Evolutionary conservation across 2,797 vertebrate genomes (phyloP).

Genomic region (Pseudochirops cupreus): DNA sequence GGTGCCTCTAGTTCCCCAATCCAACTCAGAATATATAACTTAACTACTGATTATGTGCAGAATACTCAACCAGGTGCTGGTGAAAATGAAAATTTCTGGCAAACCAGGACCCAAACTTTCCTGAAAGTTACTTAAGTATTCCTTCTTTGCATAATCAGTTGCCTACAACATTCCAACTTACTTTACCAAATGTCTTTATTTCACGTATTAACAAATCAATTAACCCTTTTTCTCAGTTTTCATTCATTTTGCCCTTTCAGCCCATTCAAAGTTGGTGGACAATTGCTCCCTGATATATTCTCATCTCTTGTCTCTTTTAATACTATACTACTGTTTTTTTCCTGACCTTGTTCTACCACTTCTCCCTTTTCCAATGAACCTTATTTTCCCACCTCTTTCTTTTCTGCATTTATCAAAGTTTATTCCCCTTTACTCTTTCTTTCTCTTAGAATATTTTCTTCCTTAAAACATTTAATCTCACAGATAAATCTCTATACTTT

Average conservation of each 20-base stretch:
- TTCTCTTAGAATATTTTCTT: neutral
- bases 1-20: neutral
- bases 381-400: neutral
- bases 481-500: neutral
- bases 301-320: neutral
- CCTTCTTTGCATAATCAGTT: neutral
- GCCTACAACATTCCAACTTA: neutral
- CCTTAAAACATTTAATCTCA: neutral
- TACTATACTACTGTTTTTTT: neutral
- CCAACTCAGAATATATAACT: neutral
- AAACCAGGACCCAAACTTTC: neutral
- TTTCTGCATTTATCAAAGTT: neutral
- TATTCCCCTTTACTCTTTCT: neutral
- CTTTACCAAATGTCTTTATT: neutral
- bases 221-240: neutral
- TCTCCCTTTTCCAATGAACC: neutral
- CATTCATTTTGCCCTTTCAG: neutral
- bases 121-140: neutral
- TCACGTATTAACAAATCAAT: neutral
- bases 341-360: neutral
- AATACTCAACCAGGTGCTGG: neutral
- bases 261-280: neutral
- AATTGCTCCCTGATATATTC: neutral
- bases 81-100: neutral
- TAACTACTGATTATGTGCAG: neutral